Conservation (phyloP, 2,797 vertebrate species). For the Naso thynnoides region DNA sequence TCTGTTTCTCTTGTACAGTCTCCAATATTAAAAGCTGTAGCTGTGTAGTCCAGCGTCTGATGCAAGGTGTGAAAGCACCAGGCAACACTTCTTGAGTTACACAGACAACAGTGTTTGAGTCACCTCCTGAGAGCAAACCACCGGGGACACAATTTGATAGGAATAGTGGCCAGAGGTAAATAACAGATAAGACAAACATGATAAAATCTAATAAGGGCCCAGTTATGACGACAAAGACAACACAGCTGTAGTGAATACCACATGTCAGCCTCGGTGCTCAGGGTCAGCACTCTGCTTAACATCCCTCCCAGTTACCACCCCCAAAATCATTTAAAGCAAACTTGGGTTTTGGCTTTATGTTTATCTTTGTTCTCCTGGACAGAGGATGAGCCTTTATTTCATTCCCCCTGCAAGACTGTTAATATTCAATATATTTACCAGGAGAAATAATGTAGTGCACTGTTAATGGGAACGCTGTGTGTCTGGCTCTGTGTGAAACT, state of each 20-base stretch:
- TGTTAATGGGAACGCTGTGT: constrained; percentile 27
- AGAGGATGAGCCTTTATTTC: constrained; percentile 31
- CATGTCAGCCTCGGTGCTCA: constrained; percentile 73
- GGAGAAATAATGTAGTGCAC: constrained; percentile 28
- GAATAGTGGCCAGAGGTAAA: constrained; percentile 78
- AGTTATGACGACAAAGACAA: constrained; percentile 79
- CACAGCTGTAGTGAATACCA: constrained; percentile 83
- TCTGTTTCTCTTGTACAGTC: constrained; percentile 35
- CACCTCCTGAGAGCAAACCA: constrained; percentile 59
- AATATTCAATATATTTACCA: constrained; percentile 43
- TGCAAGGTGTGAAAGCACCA: constrained; percentile 59
- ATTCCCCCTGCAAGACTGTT: constrained; percentile 34
- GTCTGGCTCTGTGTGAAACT: constrained; percentile 53
- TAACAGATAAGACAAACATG: constrained; percentile 84
- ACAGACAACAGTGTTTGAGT: constrained; percentile 69
- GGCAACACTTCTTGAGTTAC: constrained; percentile 75
- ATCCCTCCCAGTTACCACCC: constrained; percentile 48
- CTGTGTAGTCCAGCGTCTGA: constrained; percentile 51
- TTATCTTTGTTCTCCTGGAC: constrained; percentile 62
- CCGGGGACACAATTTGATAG: constrained; percentile 73
- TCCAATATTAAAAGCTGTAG: constrained; percentile 46
- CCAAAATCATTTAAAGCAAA: constrained; percentile 47
- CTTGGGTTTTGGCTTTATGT: constrained; percentile 51
- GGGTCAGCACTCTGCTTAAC: constrained; percentile 65
- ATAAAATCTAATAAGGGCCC: constrained; percentile 80